Evolutionary conservation across 2,888 invertebrate species (phyloP).

Genomic region (Calameuta filiformis): DNA sequence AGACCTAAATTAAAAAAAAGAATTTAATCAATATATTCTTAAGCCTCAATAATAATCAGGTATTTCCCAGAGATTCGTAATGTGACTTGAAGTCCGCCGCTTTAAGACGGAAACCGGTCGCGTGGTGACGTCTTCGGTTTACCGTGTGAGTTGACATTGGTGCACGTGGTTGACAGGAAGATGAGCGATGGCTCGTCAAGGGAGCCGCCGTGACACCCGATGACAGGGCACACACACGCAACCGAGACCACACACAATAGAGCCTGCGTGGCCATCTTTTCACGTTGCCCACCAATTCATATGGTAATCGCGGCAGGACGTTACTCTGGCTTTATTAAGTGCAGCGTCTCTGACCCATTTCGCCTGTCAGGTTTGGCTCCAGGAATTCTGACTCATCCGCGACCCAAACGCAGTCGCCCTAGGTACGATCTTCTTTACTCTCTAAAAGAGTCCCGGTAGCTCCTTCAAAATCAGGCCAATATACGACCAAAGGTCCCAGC

Average conservation of each 20-base stretch:
- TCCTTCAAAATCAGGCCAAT: background rate
- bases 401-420: background rate
- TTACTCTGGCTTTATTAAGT: constrained; percentile 52
- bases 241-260: constrained; percentile 46
- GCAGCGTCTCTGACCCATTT: constrained; percentile 50
- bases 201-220: constrained; percentile 44
- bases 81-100: background rate
- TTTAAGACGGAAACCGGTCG: constrained; percentile 35
- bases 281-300: constrained; percentile 45
- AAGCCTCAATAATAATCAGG: background rate
- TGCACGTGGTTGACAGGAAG: constrained; percentile 29
- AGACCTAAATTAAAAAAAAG: background rate
- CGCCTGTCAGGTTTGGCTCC: constrained; percentile 45
- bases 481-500: background rate
- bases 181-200: constrained; percentile 50
- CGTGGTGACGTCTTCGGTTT: constrained; percentile 13
- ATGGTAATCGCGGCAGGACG: constrained; percentile 49
- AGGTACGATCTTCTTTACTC: background rate
- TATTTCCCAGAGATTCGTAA: background rate
- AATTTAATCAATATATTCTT: background rate
- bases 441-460: background rate
- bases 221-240: constrained; percentile 42
- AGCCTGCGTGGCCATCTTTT: constrained; percentile 8
- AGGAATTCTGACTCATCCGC: constrained; percentile 42
- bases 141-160: constrained; percentile 7